Base-by-base conservation (phyloP, 92 coral and sea anemone genomes). In the Zoanthus sociatus region DNA sequence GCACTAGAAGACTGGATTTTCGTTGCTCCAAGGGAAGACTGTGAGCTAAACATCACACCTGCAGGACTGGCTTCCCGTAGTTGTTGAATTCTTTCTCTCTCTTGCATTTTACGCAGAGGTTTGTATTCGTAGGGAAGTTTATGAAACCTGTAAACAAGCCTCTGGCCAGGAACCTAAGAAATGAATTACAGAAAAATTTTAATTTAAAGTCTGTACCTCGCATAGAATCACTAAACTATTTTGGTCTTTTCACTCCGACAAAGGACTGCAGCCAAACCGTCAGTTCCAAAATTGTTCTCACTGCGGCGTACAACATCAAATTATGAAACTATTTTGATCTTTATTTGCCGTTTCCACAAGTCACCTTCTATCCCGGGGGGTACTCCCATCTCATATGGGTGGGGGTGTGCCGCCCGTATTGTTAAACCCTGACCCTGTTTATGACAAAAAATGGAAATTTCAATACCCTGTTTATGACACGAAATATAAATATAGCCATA, bases 51-150 rank as follows among this genome's bases (percentile, higher is more conserved):
- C 85, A 81, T 81, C 17, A 81, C 76, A 5, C 85, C 85, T 18
- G 85, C 70, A 42, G 85, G 73, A 47, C 20, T 63, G 7, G 85
- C 85, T 61, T 81, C 73, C 12, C 61, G 54, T 18, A 81, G 75
- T 50, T 81, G 85, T 4, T 66, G 74, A 55, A 81, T 81, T 66
- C 85, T 66, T 26, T 81, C 85, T 45, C 58, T 44, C 31, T 81
- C 74, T 42, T 30, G 75, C 85, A 81, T 81, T 44, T 91, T 76
- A 48, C 60, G 69, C 1, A 91, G 60, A n/a, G 97, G 95, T 78
- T 86, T 87, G 66, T 94, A 94, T 53, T 89, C 88, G 69, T 92
- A 94, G 18, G 97, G 97, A 71, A 94, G 90, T 73, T 94, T 90
- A 71, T 87, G 90, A 68, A 94, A 94, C 63, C 87, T 94, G 81